Evolutionary conservation across 2,113 vertebrate species (phyloP), one percentile per base, ranked within the genome.

Genomic region (Halcyon malimbica): DNA sequence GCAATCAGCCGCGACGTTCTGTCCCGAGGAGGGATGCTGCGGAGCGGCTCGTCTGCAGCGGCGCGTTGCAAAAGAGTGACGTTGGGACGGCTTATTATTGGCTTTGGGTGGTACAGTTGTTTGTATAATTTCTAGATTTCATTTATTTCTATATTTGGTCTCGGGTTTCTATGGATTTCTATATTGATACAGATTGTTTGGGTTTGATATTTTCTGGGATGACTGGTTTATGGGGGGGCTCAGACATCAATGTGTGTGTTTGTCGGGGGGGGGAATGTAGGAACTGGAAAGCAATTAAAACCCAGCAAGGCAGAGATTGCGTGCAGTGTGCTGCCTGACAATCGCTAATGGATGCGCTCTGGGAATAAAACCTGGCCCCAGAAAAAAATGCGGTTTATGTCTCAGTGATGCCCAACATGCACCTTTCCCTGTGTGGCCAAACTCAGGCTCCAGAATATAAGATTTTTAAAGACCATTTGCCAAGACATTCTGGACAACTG

Each of bases 11-110:
- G 87, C 95, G 94, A 91, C 50, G 95, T 85, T 95, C 91, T 95
- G 96, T 96, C 96, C 96, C 75, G 18, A 87, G 75, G 95, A 90
- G 93, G 96, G 97, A 92, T 57, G 85, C 95, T 28, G 96, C 64
- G 41, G 94, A 92, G 92, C 28, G 85, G 83, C 93, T 23, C 14
- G 28, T 28, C 53, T 54, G 53, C 28, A 54, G 28, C 53, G 15
- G 9, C 5, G 28, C 28, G 15, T 28, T 10, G 11, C 26, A 29
- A 21, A 28, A 54, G 53, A 54, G 28, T 28, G 53, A 16, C 8
- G 25, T 54, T 54, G 53, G 53, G 53, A 28, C 15, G 28, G 53
- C 53, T 71, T 12, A 11, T 50, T 23, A 23, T 50, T 50, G 48
- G 48, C 20, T 21, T 50, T 23, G 48, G 48, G 12, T 50, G 21